Evolutionary conservation across 2,888 invertebrate genomes (phyloP).

Genomic region (Dasysyrphus tricinctus): DNA sequence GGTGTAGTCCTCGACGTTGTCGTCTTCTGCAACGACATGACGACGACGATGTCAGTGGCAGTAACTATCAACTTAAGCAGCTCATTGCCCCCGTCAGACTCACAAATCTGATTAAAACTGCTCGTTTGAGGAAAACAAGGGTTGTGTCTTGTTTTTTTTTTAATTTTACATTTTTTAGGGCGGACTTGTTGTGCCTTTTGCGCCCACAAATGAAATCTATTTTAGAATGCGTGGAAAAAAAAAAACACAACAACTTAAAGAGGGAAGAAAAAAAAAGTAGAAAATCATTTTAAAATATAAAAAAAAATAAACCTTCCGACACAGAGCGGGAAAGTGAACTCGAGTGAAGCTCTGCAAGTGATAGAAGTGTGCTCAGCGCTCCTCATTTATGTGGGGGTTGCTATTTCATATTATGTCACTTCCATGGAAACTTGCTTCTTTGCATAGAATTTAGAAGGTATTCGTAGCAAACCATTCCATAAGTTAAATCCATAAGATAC

Average conservation of each 20-base stretch:
- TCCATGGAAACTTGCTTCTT: conserved; percentile 41
- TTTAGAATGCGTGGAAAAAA: conserved; percentile 39
- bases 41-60: conserved; percentile 25
- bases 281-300: conserved; percentile 31
- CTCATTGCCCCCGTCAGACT: conserved; percentile 66
- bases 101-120: conserved; percentile 69
- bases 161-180: not conserved
- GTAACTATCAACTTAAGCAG: conserved; percentile 49
- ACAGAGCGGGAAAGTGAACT: conserved; percentile 38
- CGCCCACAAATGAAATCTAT: conserved; percentile 27
- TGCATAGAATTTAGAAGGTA: not conserved
- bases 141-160: conserved; percentile 11
- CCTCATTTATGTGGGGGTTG: conserved; percentile 8
- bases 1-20: not conserved
- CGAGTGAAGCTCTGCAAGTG: conserved; percentile 70
- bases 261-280: not conserved
- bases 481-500: conserved; percentile 2
- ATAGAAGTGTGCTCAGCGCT: conserved; percentile 28
- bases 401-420: conserved; percentile 33
- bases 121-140: conserved; percentile 26
- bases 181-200: conserved; percentile 12
- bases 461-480: not conserved
- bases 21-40: not conserved
- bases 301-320: conserved; percentile 35
- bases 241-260: conserved; percentile 13